phyloP scores from a whole-genome alignment of 2,888 invertebrate genomes.

The Erebia palarica region DNA sequence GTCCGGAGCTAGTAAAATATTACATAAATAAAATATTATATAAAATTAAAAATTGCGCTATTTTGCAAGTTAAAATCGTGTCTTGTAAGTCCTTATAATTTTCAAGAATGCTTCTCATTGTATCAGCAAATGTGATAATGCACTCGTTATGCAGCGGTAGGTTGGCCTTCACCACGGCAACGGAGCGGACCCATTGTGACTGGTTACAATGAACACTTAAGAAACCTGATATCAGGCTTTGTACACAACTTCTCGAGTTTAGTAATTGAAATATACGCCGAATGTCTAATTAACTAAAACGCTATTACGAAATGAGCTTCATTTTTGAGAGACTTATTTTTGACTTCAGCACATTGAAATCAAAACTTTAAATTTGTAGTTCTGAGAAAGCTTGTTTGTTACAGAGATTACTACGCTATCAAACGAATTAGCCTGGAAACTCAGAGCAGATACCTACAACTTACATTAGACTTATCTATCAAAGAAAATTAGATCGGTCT shows the following conservation, averaged over 20 bases:
- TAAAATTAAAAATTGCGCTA: background rate
- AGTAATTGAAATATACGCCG: slow-evolving; percentile 50
- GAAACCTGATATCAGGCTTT: slow-evolving; percentile 75
- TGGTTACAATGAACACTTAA: slow-evolving; percentile 70
- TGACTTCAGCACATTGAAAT: background rate
- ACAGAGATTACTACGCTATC: background rate
- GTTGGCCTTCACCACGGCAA: slow-evolving; percentile 76
- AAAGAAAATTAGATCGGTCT: background rate
- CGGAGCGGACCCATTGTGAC: slow-evolving; percentile 64
- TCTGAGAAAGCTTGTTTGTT: background rate
- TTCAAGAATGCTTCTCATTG: slow-evolving; percentile 50
- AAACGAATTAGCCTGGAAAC: background rate
- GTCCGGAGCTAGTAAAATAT: background rate
- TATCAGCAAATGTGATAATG: slow-evolving; percentile 56
- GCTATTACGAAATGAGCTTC: slow-evolving; percentile 28
- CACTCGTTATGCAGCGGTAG: slow-evolving; percentile 71
- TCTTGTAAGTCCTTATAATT: slow-evolving; percentile 15
- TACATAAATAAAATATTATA: background rate
- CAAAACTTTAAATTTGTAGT: background rate
- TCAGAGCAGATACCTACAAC: background rate
- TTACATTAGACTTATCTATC: background rate
- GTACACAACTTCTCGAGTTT: slow-evolving; percentile 59
- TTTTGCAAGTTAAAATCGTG: background rate
- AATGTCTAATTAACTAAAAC: slow-evolving; percentile 40
- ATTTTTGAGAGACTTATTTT: background rate